Evolutionary conservation across 2,797 vertebrate species (phyloP).

Genomic region (Somateria mollissima): DNA sequence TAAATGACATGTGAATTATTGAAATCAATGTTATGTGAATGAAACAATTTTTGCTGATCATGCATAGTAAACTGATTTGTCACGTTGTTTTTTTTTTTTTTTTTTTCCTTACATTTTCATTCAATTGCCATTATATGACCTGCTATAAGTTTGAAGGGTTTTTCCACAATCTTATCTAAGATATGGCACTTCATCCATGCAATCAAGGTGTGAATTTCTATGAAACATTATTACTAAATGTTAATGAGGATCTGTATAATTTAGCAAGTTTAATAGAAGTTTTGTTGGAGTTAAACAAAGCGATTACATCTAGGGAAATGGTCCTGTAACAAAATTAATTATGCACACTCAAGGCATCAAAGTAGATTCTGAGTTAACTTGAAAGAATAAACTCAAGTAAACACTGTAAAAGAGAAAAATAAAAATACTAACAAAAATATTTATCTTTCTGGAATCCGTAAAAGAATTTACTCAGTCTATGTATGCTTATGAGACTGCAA

Average conservation of each 20-base stretch:
- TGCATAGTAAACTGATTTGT: neutral
- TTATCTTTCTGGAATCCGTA: neutral
- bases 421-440: neutral
- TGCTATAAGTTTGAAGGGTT: neutral
- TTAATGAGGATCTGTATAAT: neutral
- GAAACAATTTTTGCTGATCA: neutral
- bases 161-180: neutral
- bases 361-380: neutral
- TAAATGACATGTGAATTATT: neutral
- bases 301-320: neutral
- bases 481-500: neutral
- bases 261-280: slow-evolving; percentile 11
- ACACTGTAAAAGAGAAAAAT: neutral
- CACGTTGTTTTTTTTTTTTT: neutral
- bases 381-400: neutral
- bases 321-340: neutral
- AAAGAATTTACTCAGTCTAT: neutral
- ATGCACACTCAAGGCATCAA: neutral
- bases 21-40: neutral
- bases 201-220: slow-evolving; percentile 7
- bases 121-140: neutral
- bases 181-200: neutral
- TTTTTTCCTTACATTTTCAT: neutral
- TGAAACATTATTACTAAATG: neutral
- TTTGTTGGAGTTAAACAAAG: slow-evolving; percentile 24